Conservation (phyloP, 2,113 vertebrate species). For the Hylia prasina region DNA sequence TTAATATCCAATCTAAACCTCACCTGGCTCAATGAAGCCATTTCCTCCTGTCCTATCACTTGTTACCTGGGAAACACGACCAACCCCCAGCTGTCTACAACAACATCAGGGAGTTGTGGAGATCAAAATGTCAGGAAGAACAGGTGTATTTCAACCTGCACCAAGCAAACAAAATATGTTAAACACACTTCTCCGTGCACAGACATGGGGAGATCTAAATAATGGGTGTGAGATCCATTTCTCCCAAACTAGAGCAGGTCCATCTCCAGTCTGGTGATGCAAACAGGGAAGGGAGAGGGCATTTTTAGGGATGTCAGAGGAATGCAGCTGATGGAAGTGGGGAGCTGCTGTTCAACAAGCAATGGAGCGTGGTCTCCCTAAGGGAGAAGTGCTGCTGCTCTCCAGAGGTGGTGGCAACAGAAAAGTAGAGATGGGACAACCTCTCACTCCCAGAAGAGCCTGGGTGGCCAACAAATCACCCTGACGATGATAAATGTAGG, state of each 20-base stretch:
- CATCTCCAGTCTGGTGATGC: neutral
- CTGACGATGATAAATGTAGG: constrained; percentile 58
- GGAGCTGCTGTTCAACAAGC: constrained; percentile 39
- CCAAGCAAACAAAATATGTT: neutral
- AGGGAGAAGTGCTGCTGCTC: neutral
- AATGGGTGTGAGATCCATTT: neutral
- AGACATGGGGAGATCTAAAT: neutral
- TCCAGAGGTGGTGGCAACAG: constrained; percentile 51
- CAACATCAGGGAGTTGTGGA: neutral
- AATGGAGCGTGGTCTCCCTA: constrained; percentile 45
- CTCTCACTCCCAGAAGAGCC: constrained; percentile 21
- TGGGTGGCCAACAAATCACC: constrained; percentile 55
- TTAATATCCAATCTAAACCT: neutral
- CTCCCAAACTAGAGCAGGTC: neutral
- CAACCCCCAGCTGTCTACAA: neutral
- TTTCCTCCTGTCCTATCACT: neutral
- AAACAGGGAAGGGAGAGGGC: neutral
- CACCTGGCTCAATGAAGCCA: neutral
- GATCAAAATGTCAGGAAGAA: neutral
- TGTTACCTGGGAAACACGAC: neutral
- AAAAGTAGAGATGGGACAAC: constrained; percentile 60
- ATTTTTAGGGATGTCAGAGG: neutral
- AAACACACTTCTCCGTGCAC: fast-evolving
- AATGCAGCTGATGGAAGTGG: neutral
- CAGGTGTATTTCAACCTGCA: neutral